phyloP scores from a whole-genome alignment of 2,888 invertebrate species.

The Luffia ferchaultella region DNA sequence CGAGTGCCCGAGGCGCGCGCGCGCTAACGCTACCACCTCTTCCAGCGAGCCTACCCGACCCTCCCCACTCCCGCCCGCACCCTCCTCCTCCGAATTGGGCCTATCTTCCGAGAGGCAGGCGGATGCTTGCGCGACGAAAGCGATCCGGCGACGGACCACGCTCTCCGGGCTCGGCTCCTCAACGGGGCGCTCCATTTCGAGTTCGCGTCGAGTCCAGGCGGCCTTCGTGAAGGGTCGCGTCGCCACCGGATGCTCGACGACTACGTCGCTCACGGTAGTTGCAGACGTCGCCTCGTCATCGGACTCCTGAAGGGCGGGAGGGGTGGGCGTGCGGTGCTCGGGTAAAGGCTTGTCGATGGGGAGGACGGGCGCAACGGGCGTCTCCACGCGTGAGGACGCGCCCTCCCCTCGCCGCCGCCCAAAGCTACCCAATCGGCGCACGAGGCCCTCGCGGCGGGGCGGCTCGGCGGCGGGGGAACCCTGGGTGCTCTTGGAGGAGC shows the following conservation, averaged over 20 bases:
- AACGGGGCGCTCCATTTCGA: conserved; percentile 45
- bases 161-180: conserved; percentile 55
- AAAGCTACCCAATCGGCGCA: conserved; percentile 51
- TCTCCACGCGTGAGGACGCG: conserved; percentile 23
- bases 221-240: conserved; percentile 62
- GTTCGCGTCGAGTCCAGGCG: conserved; percentile 47
- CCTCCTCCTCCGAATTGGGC: conserved; percentile 41
- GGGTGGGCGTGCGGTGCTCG: conserved; percentile 3
- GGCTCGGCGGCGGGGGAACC: conserved; percentile 37
- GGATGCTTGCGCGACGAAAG: conserved; percentile 62
- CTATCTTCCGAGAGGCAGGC: conserved; percentile 59
- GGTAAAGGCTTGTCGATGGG: background rate
- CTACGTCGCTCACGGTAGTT: conserved; percentile 35
- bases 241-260: conserved; percentile 55
- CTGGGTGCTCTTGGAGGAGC: conserved; percentile 38
- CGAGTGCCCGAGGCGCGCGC: conserved; percentile 38
- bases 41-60: conserved; percentile 60
- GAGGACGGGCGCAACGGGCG: conserved; percentile 15
- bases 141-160: conserved; percentile 54
- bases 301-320: conserved; percentile 6
- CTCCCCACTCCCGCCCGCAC: conserved; percentile 37
- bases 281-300: conserved; percentile 6
- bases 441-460: conserved; percentile 47
- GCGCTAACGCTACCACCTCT: conserved; percentile 55
- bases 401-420: conserved; percentile 40